Evolutionary conservation across 2,113 vertebrate species (phyloP).

Genomic region (Ictidomys tridecemlineatus): DNA sequence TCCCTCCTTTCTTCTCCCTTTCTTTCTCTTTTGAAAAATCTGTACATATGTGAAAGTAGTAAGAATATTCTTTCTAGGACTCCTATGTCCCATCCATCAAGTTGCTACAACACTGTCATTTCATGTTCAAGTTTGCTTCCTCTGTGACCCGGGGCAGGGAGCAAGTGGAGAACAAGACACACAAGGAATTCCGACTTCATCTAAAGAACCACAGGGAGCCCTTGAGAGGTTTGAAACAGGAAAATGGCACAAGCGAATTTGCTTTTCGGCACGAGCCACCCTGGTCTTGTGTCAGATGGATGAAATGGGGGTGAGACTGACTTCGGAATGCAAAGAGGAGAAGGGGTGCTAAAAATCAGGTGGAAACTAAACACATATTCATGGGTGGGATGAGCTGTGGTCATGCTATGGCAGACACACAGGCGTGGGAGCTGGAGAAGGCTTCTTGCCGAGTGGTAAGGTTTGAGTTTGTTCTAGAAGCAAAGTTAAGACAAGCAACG

Average conservation of each 20-base stretch:
- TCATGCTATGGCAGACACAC: fast-evolving
- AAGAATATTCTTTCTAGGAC: neutral
- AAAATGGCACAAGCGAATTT: neutral
- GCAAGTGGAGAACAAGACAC: neutral
- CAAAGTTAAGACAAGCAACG: conserved; percentile 31
- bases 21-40: neutral
- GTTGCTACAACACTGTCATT: neutral
- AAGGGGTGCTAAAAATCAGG: neutral
- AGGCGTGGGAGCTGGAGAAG: neutral
- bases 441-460: neutral
- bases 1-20: neutral
- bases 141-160: neutral
- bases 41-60: neutral
- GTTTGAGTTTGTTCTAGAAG: neutral
- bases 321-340: neutral
- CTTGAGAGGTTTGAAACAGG: neutral
- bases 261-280: neutral
- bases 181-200: neutral
- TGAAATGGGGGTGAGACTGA: neutral
- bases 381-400: neutral
- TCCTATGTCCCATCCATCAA: neutral
- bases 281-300: neutral
- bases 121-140: neutral
- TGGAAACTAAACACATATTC: neutral
- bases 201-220: neutral